Percentiles rank a stretch among this genome's conserved stretches.
Conservation (phyloP, 2,113 vertebrate genomes). For the Dipodomys ordii region DNA sequence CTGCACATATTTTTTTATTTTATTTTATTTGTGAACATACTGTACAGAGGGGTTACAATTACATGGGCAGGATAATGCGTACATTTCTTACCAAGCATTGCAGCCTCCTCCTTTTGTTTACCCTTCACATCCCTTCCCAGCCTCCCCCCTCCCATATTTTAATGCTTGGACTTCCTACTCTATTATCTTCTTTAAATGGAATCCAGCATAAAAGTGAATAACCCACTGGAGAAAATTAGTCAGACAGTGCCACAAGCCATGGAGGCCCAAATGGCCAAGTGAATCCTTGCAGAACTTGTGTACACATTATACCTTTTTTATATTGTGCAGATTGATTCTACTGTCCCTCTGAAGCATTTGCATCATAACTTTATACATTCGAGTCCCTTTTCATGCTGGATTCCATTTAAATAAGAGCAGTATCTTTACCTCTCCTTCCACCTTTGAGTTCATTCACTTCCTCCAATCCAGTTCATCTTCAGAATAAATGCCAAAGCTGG, state of each 20-base stretch:
- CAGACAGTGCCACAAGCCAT: slow-evolving; percentile 95
- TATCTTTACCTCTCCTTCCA: background rate
- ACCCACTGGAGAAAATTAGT: slow-evolving; percentile 98
- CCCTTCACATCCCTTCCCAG: no score
- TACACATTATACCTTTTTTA: background rate
- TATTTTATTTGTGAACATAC: no score
- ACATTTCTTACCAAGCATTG: no score
- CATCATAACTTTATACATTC: slow-evolving; percentile 54
- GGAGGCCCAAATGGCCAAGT: slow-evolving; percentile 98
- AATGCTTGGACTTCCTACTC: slow-evolving; percentile 59
- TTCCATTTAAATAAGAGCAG: slow-evolving; percentile 56
- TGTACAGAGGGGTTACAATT: no score
- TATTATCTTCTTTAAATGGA: slow-evolving; percentile 89
- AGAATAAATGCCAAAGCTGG: background rate
- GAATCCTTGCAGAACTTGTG: slow-evolving; percentile 54
- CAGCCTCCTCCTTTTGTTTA: no score
- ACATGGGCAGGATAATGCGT: no score
- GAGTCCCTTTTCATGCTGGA: slow-evolving; percentile 64
- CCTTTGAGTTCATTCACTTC: background rate
- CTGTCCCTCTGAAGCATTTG: slow-evolving; percentile 63
- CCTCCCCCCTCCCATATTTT: no score
- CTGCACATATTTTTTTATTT: slow-evolving; percentile 60
- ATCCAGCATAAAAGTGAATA: slow-evolving; percentile 99
- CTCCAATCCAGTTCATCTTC: background rate
- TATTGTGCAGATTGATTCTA: slow-evolving; percentile 52